These are phyloP conservation scores for Marisa cornuarietis DNA, from an alignment of 1,140 invertebrate genomes.

Conservation along the genomic window DNA sequence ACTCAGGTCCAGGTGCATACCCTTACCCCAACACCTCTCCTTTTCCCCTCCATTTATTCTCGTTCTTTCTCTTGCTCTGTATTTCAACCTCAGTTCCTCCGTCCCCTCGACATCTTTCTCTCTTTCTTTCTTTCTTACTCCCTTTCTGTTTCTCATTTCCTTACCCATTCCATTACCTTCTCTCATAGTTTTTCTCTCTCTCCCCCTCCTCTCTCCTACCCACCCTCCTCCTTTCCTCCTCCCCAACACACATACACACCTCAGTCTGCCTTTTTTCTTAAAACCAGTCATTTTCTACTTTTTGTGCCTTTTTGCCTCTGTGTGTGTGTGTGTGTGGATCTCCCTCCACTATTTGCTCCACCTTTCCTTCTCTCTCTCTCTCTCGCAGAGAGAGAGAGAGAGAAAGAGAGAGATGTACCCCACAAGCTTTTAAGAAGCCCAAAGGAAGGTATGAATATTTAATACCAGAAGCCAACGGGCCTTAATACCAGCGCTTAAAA, in stretches of 20 bases:
- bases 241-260: too few species aligned
- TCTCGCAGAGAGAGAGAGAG: neutral
- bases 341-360: neutral
- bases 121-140: constrained; percentile 3
- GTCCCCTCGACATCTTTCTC: neutral
- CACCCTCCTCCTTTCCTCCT: too few species aligned
- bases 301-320: constrained; percentile 4
- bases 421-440: neutral
- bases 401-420: neutral
- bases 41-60: neutral
- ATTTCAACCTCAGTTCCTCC: neutral
- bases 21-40: neutral
- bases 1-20: too few species aligned
- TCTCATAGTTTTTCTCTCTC: neutral
- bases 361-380: neutral
- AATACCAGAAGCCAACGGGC: neutral
- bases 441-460: neutral
- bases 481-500: neutral
- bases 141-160: neutral
- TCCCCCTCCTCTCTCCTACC: neutral
- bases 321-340: constrained; percentile 5
- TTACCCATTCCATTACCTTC: neutral
- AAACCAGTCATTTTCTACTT: neutral
- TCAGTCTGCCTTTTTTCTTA: neutral
- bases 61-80: neutral